Percentiles rank a stretch among this genome's conserved stretches.
Conservation (phyloP, 2,113 vertebrate genomes). For the Terrapene triunguis region DNA sequence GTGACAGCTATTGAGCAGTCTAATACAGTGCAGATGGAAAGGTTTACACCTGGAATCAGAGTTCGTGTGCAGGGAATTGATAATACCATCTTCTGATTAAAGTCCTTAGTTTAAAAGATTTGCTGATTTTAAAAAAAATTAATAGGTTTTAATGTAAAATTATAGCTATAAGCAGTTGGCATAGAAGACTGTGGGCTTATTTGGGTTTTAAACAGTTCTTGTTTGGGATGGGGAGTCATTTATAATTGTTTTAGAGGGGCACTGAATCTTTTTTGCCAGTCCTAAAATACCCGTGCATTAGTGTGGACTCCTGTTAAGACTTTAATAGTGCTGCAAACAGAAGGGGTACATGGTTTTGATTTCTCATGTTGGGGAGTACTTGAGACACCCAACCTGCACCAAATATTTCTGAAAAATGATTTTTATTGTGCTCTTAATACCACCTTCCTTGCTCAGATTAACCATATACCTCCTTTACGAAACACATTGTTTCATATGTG, state of each 20-base stretch:
- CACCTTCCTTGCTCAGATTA: background rate
- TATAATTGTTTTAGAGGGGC: constrained; percentile 6
- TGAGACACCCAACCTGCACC: background rate
- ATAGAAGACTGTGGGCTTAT: accelerated
- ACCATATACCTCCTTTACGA: background rate
- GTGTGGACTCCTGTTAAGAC: accelerated
- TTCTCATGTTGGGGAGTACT: background rate
- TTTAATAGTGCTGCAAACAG: background rate
- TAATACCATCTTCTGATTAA: accelerated
- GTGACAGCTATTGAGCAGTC: accelerated
- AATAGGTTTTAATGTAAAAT: accelerated
- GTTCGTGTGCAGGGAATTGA: background rate
- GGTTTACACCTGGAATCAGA: background rate
- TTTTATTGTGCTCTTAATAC: background rate
- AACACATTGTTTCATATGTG: background rate
- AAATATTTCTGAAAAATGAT: background rate
- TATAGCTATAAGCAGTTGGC: background rate
- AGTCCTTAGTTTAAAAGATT: background rate
- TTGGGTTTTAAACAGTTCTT: background rate
- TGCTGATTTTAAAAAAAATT: background rate
- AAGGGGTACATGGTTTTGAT: background rate
- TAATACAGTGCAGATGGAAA: accelerated
- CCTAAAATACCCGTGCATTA: background rate
- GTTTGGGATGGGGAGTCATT: background rate
- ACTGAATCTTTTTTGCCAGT: background rate